Conservation (phyloP, 2,113 vertebrate genomes). For the Antennarius striatus region DNA sequence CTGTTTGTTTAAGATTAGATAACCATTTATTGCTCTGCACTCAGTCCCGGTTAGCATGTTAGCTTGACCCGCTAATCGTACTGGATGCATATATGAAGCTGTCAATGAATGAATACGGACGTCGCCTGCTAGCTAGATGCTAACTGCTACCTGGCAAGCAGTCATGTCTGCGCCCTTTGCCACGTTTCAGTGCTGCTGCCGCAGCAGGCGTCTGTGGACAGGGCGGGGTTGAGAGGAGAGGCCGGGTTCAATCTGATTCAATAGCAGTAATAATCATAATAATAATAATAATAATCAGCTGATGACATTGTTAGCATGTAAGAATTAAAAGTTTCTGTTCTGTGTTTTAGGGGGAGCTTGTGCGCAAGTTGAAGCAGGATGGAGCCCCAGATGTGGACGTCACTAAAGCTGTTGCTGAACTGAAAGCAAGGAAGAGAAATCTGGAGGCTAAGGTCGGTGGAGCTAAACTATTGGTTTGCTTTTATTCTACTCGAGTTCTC, state of each 20-base stretch:
- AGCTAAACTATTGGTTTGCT: background rate
- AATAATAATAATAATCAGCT: too few species aligned
- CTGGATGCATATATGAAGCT: slow-evolving; percentile 7
- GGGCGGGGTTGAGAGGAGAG: slow-evolving; percentile 58
- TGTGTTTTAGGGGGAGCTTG: slow-evolving; percentile 87
- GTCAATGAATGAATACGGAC: slow-evolving; percentile 42
- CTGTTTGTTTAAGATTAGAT: too few species aligned
- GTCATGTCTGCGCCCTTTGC: slow-evolving; percentile 52
- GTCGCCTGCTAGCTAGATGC: slow-evolving; percentile 38
- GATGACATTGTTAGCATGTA: too few species aligned
- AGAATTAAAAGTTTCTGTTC: too few species aligned
- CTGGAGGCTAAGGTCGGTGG: slow-evolving; percentile 90
- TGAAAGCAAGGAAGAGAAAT: slow-evolving; percentile 90
- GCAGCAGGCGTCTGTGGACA: slow-evolving; percentile 33
- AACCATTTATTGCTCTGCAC: fast-evolving
- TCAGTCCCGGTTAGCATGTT: background rate
- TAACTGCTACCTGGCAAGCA: slow-evolving; percentile 25
- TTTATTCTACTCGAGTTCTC: background rate
- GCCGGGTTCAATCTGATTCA: background rate
- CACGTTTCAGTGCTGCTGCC: slow-evolving; percentile 66
- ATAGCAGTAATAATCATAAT: background rate
- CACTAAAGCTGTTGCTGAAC: slow-evolving; percentile 92
- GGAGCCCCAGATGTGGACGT: slow-evolving; percentile 92
- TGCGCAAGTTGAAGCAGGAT: slow-evolving; percentile 91
- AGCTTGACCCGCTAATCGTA: background rate